A percentile compares a stretch with the other conserved stretches of the same genome.
Evolutionary conservation across 2,888 invertebrate species (phyloP).

Genomic region (Hedya salicella): DNA sequence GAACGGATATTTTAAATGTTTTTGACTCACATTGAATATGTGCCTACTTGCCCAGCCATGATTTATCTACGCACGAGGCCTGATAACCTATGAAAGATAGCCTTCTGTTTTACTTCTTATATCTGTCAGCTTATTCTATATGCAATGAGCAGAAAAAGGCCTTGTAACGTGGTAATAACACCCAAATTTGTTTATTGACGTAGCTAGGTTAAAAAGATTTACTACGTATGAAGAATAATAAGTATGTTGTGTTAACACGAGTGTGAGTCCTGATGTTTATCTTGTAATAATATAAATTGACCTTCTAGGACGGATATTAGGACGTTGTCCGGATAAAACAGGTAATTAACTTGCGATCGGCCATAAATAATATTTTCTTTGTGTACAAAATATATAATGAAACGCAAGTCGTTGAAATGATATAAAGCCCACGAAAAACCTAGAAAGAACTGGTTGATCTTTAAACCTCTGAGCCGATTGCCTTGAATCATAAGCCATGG

Average conservation of each 20-base stretch:
- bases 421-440: too few species aligned
- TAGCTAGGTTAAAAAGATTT: background rate
- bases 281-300: background rate
- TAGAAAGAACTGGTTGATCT: too few species aligned
- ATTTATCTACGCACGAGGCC: constrained; percentile 6
- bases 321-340: background rate
- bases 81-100: constrained; percentile 26
- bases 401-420: too few species aligned
- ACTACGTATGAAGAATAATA: background rate
- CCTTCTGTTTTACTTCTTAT: background rate
- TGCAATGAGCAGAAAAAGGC: background rate
- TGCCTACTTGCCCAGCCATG: background rate
- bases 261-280: background rate
- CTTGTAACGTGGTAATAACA: background rate
- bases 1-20: too few species aligned
- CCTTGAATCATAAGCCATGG: too few species aligned
- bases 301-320: background rate
- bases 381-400: too few species aligned
- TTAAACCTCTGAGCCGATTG: too few species aligned
- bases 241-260: background rate
- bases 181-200: background rate
- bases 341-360: too few species aligned
- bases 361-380: too few species aligned
- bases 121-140: background rate
- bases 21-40: too few species aligned